Percentiles rank a stretch among this genome's conserved stretches.
Conservation (phyloP, 2,888 invertebrate genomes). For the Rotaria sp. region DNA sequence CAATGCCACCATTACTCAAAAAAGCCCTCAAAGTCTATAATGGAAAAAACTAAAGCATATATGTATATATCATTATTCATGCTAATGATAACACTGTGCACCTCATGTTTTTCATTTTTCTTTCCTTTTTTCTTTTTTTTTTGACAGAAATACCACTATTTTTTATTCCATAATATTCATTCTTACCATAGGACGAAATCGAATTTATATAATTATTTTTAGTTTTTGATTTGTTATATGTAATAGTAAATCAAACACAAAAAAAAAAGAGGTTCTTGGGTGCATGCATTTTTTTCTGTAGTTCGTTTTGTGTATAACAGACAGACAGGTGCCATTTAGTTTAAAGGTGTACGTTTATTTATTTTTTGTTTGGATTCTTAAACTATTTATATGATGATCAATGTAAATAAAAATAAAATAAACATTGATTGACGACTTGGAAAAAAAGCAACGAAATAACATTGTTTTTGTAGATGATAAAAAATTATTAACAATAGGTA, state of each 20-base stretch:
- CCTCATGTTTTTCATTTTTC: background rate
- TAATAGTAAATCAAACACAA: slow-evolving; percentile 9
- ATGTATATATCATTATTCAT: background rate
- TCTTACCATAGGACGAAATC: background rate
- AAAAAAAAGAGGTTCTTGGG: background rate
- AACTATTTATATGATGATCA: slow-evolving; percentile 5
- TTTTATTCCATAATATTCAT: background rate
- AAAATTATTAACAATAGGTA: no score
- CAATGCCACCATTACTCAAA: background rate
- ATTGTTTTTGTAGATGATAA: no score
- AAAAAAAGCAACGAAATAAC: no score
- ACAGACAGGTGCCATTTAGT: background rate
- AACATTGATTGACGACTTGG: background rate
- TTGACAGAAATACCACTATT: background rate
- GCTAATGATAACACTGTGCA: background rate
- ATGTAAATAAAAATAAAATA: background rate
- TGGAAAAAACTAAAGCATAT: background rate
- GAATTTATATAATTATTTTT: background rate
- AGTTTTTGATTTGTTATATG: background rate
- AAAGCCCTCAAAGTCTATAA: background rate
- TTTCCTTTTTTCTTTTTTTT: no score
- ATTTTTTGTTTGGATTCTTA: background rate
- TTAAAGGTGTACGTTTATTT: background rate
- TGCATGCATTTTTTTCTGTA: background rate
- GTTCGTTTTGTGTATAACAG: background rate